Base-by-base conservation (phyloP, 1,140 invertebrate species). In the Aphaenogaster rudis region DNA sequence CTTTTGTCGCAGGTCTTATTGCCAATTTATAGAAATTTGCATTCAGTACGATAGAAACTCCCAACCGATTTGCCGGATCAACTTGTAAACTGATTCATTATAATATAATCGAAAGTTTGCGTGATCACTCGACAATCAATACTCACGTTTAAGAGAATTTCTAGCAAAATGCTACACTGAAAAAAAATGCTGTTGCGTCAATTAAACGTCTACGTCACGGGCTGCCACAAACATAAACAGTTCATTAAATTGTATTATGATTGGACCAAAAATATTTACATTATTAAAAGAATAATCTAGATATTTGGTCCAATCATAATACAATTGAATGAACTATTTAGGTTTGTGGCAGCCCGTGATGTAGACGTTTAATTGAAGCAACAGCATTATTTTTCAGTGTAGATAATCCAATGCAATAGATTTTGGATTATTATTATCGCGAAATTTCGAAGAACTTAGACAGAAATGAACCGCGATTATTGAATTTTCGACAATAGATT, bases 401-500 rank as follows among this genome's bases (percentile, higher is more conserved):
- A 50, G 28, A 79, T 28, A 7, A 50, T 48, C 61, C 15, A 66
- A 50, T 17, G 21, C n/a, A 52, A 48, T 21, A 33, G 21, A 48
- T 52, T 71, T 6, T 11, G 28, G 3, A 42, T 69, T 39, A 57
- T 81, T 36, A 28, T 61, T 45, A 21, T 66, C 66, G 9, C 21
- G 33, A 80, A 52, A 39, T 33, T 54, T n/a, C 36, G 17, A 72
- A 33, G 39, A 72, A 42, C 17, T 45, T 21, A 15, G 33, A 17
- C 28, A 39, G 36, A 11, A 54, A 71, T 81, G 9, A 48, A 74
- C 54, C 17, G 42, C 42, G 28, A 74, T 82, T 74, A 59, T 74
- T 74, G 13, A 45, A 74, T 57, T 59, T 82, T 74, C 52, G 3
- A 33, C 39, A 36, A 59, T 61, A 6, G 17, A 57, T 85, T 36